Percentiles rank a stretch among this genome's conserved stretches.
Conservation (phyloP, 2,888 invertebrate genomes). For the Luperina nickerlii region DNA sequence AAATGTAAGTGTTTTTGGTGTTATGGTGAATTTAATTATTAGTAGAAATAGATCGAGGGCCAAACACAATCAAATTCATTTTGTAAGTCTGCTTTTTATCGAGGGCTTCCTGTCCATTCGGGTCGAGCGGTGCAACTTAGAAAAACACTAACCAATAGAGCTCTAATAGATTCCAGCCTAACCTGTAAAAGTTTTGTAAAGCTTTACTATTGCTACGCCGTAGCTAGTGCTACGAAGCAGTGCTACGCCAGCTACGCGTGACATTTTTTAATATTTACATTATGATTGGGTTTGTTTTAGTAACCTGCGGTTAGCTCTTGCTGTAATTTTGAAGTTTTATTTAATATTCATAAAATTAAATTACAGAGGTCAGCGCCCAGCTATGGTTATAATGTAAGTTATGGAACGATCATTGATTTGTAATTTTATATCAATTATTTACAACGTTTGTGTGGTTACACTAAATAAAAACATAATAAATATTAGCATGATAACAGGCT, state of each 20-base stretch:
- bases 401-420: background rate
- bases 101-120: too few species aligned
- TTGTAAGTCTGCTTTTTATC: too few species aligned
- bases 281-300: background rate
- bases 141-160: background rate
- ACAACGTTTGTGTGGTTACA: background rate
- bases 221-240: background rate
- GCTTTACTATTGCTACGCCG: slow-evolving; percentile 18
- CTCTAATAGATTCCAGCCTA: background rate
- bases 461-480: background rate
- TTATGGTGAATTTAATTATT: background rate
- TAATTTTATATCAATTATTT: background rate
- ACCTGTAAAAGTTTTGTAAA: background rate
- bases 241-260: background rate
- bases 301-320: background rate
- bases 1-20: slow-evolving; percentile 20
- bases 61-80: too few species aligned
- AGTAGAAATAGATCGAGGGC: too few species aligned
- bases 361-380: background rate
- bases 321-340: background rate
- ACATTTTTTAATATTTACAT: background rate
- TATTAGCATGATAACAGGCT: background rate
- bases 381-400: slow-evolving; percentile 31
- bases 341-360: background rate
- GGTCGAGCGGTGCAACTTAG: too few species aligned